A percentile compares a stretch with the other conserved stretches of the same genome.
These are phyloP conservation scores for Phorcus lineatus DNA, from an alignment of 2,888 invertebrate species.

Conservation along the genomic window DNA sequence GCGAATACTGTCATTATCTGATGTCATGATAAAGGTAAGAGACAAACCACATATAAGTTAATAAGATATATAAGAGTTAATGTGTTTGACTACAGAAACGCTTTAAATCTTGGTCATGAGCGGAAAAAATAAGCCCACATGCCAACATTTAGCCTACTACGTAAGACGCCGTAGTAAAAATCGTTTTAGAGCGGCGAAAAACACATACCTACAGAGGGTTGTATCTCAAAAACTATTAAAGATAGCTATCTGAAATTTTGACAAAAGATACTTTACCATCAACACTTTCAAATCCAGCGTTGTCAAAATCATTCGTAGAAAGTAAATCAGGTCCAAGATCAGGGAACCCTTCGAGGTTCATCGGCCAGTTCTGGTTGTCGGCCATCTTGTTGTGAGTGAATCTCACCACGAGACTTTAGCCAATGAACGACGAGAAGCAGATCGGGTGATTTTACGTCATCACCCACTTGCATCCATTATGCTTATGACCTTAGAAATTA, in stretches of 20 bases:
- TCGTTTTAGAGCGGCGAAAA: too few relatives aligned
- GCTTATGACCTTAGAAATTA: conserved; percentile 10
- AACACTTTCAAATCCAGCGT: conserved; percentile 57
- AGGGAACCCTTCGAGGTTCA: conserved; percentile 53
- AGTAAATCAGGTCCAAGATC: conserved; percentile 61
- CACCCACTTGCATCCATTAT: conserved; percentile 14
- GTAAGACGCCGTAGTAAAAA: too few relatives aligned
- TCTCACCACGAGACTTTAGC: conserved; percentile 62
- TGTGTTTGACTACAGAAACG: too few relatives aligned
- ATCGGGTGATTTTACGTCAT: conserved; percentile 68
- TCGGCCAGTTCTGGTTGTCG: conserved; percentile 53
- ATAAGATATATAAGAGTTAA: too few relatives aligned
- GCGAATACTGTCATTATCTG: too few relatives aligned
- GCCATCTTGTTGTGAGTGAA: conserved; percentile 50
- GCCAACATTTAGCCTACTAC: too few relatives aligned
- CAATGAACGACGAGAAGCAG: conserved; percentile 53
- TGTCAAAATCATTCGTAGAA: conserved; percentile 55
- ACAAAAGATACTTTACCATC: conserved; percentile 62
- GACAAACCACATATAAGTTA: too few relatives aligned
- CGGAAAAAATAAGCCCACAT: too few relatives aligned
- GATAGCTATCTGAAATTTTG: neutral
- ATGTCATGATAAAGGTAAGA: too few relatives aligned
- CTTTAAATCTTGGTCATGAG: too few relatives aligned
- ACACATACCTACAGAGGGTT: neutral
- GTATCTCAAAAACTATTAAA: neutral